Evolutionary conservation across 2,113 vertebrate species (phyloP).

Genomic region (Dasyornis broadbenti): DNA sequence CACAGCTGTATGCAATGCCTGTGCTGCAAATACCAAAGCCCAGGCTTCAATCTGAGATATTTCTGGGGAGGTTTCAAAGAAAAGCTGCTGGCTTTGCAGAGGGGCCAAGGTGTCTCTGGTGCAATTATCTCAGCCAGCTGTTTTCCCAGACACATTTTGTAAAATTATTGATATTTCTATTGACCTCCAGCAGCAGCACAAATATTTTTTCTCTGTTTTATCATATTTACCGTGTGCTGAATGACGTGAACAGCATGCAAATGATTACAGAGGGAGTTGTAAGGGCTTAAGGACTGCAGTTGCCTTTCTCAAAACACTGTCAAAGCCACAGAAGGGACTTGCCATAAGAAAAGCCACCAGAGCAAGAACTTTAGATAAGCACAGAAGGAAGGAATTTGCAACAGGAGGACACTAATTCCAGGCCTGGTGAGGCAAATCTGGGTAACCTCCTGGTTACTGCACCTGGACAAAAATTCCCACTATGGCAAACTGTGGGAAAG

Average conservation of each 20-base stretch:
- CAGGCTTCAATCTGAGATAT: neutral
- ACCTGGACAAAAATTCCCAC: neutral
- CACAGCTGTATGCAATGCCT: neutral
- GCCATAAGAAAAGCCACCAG: neutral
- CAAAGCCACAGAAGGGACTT: neutral
- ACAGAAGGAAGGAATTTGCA: neutral
- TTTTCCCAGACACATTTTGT: neutral
- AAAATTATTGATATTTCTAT: neutral
- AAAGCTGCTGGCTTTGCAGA: neutral
- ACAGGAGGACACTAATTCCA: neutral
- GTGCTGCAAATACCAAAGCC: neutral
- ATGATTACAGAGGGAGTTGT: neutral
- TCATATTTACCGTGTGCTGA: neutral
- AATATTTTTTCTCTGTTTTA: neutral
- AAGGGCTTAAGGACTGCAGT: neutral
- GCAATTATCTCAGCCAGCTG: neutral
- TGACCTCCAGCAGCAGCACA: neutral
- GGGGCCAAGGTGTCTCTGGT: neutral
- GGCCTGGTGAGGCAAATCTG: neutral
- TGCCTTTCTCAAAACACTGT: neutral
- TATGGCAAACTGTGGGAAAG: neutral
- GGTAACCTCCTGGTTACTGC: neutral
- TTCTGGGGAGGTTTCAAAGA: neutral
- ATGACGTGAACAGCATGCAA: neutral
- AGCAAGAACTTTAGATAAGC: neutral